Evolutionary conservation across 2,797 vertebrate species (phyloP).

Genomic region (Lutra lutra): DNA sequence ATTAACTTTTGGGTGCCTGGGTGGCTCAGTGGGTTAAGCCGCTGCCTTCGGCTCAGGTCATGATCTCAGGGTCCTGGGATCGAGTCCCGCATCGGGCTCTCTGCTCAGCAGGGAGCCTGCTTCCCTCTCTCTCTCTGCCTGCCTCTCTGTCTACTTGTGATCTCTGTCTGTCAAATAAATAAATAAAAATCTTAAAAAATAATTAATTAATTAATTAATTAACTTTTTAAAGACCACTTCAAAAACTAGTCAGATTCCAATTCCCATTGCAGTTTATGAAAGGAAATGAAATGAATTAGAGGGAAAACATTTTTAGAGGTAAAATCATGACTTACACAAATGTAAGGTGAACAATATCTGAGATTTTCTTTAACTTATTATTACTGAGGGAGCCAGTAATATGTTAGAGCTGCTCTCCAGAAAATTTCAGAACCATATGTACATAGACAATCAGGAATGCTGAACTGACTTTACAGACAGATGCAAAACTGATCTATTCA

Average conservation of each 20-base stretch:
- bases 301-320: background rate
- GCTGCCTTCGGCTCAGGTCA: no score
- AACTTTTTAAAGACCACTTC: background rate
- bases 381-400: background rate
- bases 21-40: no score
- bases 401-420: background rate
- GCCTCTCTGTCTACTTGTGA: no score
- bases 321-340: slow-evolving; percentile 15
- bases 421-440: background rate
- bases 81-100: no score
- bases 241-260: background rate
- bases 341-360: background rate
- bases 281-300: slow-evolving; percentile 50
- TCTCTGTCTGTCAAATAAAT: no score
- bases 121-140: no score
- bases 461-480: background rate
- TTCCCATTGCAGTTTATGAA: slow-evolving; percentile 49
- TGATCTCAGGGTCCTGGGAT: no score
- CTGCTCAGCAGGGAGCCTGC: no score
- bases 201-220: slow-evolving; percentile 8
- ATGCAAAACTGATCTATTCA: background rate
- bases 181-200: no score
- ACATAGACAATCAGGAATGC: background rate
- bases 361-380: slow-evolving; percentile 44
- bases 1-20: no score